Base-by-base conservation (phyloP, 2,797 vertebrate species). In the Zenarchopterus dispar region DNA sequence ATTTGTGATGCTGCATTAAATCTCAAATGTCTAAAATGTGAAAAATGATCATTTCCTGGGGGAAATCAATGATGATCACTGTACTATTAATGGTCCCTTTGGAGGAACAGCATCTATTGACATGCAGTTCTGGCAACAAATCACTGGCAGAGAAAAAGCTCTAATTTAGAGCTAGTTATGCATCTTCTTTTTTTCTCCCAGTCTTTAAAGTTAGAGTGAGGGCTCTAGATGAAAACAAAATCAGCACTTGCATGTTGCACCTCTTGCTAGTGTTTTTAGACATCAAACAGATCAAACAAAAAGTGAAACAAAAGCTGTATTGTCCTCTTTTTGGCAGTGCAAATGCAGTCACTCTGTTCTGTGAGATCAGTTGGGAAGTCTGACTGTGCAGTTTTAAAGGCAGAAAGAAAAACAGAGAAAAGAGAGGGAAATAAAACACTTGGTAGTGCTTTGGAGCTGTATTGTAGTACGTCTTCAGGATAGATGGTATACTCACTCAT, bases 1-100 rank as follows among this genome's bases (percentile, higher is more conserved):
- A 87, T 93, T 91, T 84, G 83, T 86, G 75, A 85, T 73, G 75
- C 80, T 11, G 83, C 85, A 86, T 91, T 91, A 92, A 92, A 91
- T 81, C 79, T 66, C 16, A 52, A 55, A 85, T 76, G 67, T 91
- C 85, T 85, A 73, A 88, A 89, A 87, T 77, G 72, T 89, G 81
- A 90, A 72, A 80, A 91, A 90, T 82, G 78, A 89, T 88, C 85
- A 90, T 91, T 87, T 89, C 87, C 82, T 84, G 84, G 55, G 85
- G 81, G 81, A 88, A 89, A 91, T 90, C 82, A 61, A 88, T 91
- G 86, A 86, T 87, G 82, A 90, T 87, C 69, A 75, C 81, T 53
- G 18, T 75, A 84, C 71, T 90, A 88, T 89, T 91, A 88, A 84
- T 84, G 80, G 68, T 75, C 79, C 62, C 75, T 78, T 52, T 56